Evolutionary conservation across 2,888 invertebrate species (phyloP), one percentile per base, ranked within the genome.

Genomic region (Pristionchus maxplancki): DNA sequence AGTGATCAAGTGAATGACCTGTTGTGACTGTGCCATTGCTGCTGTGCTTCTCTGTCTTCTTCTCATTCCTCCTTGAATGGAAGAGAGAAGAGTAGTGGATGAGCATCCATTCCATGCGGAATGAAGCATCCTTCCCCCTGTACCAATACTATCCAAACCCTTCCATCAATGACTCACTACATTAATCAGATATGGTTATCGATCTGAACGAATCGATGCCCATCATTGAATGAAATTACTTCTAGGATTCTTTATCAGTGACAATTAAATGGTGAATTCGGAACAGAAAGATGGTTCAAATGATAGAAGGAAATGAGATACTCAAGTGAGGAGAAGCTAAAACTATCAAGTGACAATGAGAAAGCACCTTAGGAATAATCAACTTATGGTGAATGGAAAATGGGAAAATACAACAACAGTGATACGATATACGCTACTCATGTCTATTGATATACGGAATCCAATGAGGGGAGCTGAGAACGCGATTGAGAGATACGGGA

Each of bases 91-190:
- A 31, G 53, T 9, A 20, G 50, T 83, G 34, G 50, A 53, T 83
- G 82, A 40, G 48, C 78, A 78, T 53, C 82, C 82, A 83, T 83
- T 53, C 53, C 50, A 83, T 53, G 53, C 53, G 17, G 82, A 83
- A 50, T 83, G 82, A 83, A 83, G 5, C 82, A 83, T 83, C 20
- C 82, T 53, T 31, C 31, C n/a, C 81, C 34, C 44, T 81, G 28
- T 20, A 83, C 82, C 11, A 53, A 17, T 20, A 50, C 31, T 40
- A 71, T 74, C 44, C 44, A 44, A n/a, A 28, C 13, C 20, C 40
- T 37, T 40, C 71, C 64, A 28, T 28, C 24, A 74, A 11, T 17
- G 48, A 44, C 2, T 17, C 78, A 78, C 78, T 40, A 78, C 71
- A 74, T 6, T 40, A 28, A 34, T 78, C 44, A 78, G 78, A 78